phyloP scores from a whole-genome alignment of 2,113 vertebrate genomes.

The Prolemur simus region DNA sequence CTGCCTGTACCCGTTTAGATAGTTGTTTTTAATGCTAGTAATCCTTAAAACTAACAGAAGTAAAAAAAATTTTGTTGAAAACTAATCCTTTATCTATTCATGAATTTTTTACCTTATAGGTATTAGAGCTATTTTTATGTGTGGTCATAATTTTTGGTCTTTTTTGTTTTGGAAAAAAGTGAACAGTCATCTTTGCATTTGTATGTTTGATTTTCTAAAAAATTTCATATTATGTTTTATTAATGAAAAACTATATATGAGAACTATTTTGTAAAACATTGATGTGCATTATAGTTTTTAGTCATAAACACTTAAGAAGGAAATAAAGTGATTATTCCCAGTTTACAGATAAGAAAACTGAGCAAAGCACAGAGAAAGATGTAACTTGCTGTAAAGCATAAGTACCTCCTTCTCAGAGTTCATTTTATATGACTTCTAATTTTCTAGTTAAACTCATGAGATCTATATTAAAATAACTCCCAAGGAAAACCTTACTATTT shows the following conservation, averaged over 20 bases:
- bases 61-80: not conserved
- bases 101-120: slow-evolving; percentile 27
- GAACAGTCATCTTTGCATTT: slow-evolving; percentile 18
- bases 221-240: slow-evolving; percentile 1
- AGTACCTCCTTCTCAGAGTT: not conserved
- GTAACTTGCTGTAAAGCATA: not conserved
- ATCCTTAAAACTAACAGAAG: not conserved
- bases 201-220: slow-evolving; percentile 28
- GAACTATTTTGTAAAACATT: slow-evolving; percentile 6
- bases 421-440: slow-evolving; percentile 11
- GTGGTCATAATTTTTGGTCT: not conserved
- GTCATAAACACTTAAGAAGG: not conserved
- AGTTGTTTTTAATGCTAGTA: slow-evolving; percentile 33
- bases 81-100: not conserved
- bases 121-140: not conserved
- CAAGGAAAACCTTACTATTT: not conserved
- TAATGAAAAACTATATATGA: slow-evolving; percentile 21
- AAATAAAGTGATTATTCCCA: slow-evolving; percentile 1
- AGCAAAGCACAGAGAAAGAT: slow-evolving; percentile 33
- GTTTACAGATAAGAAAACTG: not conserved
- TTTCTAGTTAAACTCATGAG: not conserved
- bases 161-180: not conserved
- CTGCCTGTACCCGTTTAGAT: slow-evolving; percentile 40
- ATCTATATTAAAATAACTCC: slow-evolving; percentile 21
- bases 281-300: not conserved